Conservation (phyloP, 2,797 vertebrate species). For the Coluber constrictor region DNA sequence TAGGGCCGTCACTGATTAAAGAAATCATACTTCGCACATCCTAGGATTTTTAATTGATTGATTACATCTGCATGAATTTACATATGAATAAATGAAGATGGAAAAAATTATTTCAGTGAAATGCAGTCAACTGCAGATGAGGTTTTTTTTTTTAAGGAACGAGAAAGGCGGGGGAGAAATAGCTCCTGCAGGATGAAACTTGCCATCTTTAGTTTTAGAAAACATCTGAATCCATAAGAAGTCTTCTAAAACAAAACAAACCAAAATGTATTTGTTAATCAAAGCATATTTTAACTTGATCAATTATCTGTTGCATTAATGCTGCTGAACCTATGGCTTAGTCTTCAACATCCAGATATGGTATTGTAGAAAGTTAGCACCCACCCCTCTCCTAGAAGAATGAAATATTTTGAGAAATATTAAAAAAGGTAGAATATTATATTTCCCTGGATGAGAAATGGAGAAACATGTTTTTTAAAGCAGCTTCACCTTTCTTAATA, state of each 20-base stretch:
- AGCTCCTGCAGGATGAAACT: neutral
- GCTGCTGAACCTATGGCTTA: neutral
- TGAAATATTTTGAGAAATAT: no score
- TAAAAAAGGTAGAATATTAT: no score
- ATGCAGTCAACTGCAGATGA: neutral
- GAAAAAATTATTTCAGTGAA: neutral
- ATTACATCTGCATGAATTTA: neutral
- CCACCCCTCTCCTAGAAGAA: no score
- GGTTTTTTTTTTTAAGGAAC: neutral
- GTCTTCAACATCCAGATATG: neutral
- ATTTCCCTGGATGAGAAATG: no score
- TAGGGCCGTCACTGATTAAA: neutral
- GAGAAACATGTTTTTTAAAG: no score
- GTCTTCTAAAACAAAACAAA: neutral
- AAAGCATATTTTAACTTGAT: neutral
- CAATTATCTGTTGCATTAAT: neutral
- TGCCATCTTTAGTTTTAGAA: neutral
- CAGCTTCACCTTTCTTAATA: no score
- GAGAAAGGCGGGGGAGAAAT: neutral
- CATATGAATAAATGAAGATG: neutral
- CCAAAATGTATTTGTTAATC: neutral
- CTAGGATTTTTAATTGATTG: neutral
- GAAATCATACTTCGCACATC: neutral
- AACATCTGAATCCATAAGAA: neutral
- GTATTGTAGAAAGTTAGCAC: neutral